Conservation (phyloP, 2,888 invertebrate species). For the Plebejus anna region DNA sequence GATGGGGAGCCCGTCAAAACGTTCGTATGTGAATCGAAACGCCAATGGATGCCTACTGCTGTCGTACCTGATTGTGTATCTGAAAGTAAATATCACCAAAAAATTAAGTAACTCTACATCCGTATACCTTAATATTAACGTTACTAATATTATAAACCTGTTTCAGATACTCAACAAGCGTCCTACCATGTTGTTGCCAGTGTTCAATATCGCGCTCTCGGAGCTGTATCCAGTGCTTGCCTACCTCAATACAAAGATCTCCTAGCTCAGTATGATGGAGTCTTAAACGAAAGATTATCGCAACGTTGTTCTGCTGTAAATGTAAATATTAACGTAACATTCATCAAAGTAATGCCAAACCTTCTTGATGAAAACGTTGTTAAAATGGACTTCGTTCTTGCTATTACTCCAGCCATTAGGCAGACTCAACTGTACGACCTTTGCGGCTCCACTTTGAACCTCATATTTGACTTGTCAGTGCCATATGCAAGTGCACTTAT, state of each 20-base stretch:
- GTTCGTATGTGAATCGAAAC: conserved; percentile 89
- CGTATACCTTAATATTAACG: not conserved
- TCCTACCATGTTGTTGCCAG: conserved; percentile 94
- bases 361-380: conserved; percentile 92
- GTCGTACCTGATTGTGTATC: conserved; percentile 97
- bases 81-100: conserved; percentile 82
- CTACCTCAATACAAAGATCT: conserved; percentile 91
- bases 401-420: conserved; percentile 91
- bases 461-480: conserved; percentile 96
- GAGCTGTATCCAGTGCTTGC: conserved; percentile 91
- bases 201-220: conserved; percentile 92
- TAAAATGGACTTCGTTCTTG: conserved; percentile 93
- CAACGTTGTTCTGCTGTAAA: conserved; percentile 96
- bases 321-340: conserved; percentile 95
- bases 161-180: conserved; percentile 93
- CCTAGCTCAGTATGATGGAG: conserved; percentile 87
- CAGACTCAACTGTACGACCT: conserved; percentile 96
- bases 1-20: conserved; percentile 94
- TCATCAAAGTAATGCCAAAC: conserved; percentile 89
- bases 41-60: conserved; percentile 91
- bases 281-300: conserved; percentile 89
- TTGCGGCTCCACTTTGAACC: conserved; percentile 94
- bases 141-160: conserved; percentile 31
- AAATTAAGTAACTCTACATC: too few relatives aligned
- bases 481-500: conserved; percentile 95